Base-by-base conservation (phyloP, 35 echinoderm and acorn worm genomes). In the Acanthaster planci region DNA sequence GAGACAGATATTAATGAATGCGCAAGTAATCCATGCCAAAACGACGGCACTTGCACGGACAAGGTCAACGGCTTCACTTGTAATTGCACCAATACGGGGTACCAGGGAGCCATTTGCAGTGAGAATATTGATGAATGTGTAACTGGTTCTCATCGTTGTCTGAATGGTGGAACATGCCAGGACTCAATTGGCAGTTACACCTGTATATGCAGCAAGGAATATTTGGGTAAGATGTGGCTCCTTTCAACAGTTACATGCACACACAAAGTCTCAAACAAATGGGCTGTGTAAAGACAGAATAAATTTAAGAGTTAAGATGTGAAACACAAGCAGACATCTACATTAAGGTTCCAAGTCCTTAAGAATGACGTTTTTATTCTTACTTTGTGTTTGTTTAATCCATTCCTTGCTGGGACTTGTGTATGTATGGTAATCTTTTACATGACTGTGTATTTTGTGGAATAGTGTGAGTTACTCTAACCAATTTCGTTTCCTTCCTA, bases 1-100 rank as follows among this genome's bases (percentile, higher is more conserved):
- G 80, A 87, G 15, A 44, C 67, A 5, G 87, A 90, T 23, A 77
- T 57, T 34, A 64, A 93, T 18, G 78, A 90, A 60, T 93, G 90
- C 53, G 22, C 1, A 16, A 85, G 78, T 21, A 18, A 78, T 10
- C 86, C 90, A 0, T 97, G 90, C 31, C 23, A 38, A 37, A 97
- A 97, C 76, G 80, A 68, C 0, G 90, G 90, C 8, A 86, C 17
- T 14, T 97, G 93, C 53, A 7, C 17, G 21, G 90, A 92, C 51
- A 55, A 37, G 34, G 31, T 89, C 2, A 85, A 92, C 37, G 86
- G 82, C 10, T 89, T 52, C 39, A 52, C 21, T 7, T 92, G 93
- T 30, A 76, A 81, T 38, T 97, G 93, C 58, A 89, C 54, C 7
- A 82, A 39, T 10, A 97, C 89, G 40, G 90, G 90, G 15, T 97